Evolutionary conservation across 1,140 invertebrate genomes (phyloP).

Genomic region (Coenobita brevimanus): DNA sequence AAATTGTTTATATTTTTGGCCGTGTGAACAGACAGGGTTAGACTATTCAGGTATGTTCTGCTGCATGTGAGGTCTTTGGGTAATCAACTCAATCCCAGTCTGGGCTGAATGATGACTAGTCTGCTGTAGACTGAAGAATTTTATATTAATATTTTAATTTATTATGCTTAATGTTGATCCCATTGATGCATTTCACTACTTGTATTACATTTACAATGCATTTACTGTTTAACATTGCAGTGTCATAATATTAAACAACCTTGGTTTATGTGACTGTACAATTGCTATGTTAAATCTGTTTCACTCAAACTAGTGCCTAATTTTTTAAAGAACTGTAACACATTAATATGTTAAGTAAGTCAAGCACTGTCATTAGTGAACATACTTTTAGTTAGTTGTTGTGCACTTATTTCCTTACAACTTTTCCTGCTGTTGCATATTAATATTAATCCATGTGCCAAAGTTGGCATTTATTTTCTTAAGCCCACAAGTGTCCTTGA

Average conservation of each 20-base stretch:
- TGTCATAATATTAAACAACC: too few relatives aligned
- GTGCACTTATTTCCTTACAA: neutral
- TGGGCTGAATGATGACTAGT: slow-evolving; percentile 29
- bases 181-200: neutral
- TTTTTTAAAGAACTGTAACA: too few relatives aligned
- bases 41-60: slow-evolving; percentile 53
- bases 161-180: slow-evolving; percentile 4
- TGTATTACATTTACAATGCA: neutral
- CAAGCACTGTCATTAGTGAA: neutral
- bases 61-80: slow-evolving; percentile 41
- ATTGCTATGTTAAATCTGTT: too few relatives aligned
- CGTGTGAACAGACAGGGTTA: slow-evolving; percentile 60
- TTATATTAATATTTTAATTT: neutral
- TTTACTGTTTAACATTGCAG: too few relatives aligned
- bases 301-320: too few relatives aligned
- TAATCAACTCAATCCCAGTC: slow-evolving; percentile 4
- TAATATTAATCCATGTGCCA: slow-evolving; percentile 10
- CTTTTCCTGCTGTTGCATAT: slow-evolving; percentile 1
- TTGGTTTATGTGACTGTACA: too few relatives aligned
- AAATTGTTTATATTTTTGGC: slow-evolving; percentile 63
- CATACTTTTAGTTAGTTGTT: neutral
- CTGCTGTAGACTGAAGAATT: slow-evolving; percentile 11
- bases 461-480: slow-evolving; percentile 43
- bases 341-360: too few relatives aligned
- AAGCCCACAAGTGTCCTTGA: slow-evolving; percentile 45